Evolutionary conservation across 2,888 invertebrate genomes (phyloP), one percentile per base, ranked within the genome.

Genomic region (Schizaphis graminum): DNA sequence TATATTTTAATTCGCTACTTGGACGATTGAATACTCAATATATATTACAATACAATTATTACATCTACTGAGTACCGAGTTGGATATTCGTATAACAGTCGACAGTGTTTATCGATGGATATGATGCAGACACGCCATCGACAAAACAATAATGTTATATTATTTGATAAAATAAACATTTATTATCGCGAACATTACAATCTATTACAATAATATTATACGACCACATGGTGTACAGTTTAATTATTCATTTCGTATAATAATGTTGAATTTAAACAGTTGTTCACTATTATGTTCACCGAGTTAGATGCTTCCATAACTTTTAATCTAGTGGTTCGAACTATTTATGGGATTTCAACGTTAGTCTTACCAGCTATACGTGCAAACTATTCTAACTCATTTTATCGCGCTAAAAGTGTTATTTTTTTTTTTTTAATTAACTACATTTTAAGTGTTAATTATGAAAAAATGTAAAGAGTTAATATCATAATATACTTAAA

Each of bases 111-210:
- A 77, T 77, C 8, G 77, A 77, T 35, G 77, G 21, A 77, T 77
- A 35, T 77, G 77, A 77, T 35, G 21, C 35, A 8, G 77, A 77
- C 35, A 35, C 67, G n/a, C 35, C 35, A 35, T 21, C n/a, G 35
- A 35, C 35, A 35, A 77, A 77, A 35, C 77, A 77, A 77, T 77
- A 89, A 89, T 35, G 28, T n/a, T 49, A 89, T 35, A 89, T 49
- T 89, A 8, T 35, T n/a, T 28, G 47, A 53, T 49, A 89, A 89
- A 89, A 49, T 35, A 87, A 87, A 87, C 77, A 35, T 77, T 77
- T 26, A 26, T 57, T 35, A 77, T 77, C 44, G 77, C 8, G 77
- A 35, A 21, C 21, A 77, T 35, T 35, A 21, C 77, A 35, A 77
- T 35, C 35, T 77, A 77, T 77, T 35, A 77, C 35, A 21, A 35